phyloP scores from a whole-genome alignment of 2,113 vertebrate genomes.

The Ondatra zibethicus region DNA sequence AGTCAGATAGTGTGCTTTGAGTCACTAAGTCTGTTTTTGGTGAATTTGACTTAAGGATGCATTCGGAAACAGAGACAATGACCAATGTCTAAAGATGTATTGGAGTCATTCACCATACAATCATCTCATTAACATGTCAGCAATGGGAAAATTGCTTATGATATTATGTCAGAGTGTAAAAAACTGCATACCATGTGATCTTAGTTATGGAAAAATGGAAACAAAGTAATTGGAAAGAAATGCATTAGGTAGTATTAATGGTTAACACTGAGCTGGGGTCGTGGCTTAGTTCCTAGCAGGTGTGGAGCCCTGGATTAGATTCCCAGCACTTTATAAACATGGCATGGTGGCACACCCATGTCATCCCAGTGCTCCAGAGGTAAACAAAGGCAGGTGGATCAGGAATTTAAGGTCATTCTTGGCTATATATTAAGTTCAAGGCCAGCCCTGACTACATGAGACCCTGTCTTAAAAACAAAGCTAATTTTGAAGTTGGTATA shows the following conservation, averaged over 20 bases:
- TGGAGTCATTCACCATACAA: neutral
- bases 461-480: neutral
- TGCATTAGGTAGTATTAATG: neutral
- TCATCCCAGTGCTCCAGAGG: neutral
- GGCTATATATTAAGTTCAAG: neutral
- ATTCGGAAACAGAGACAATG: slow-evolving; percentile 29
- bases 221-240: neutral
- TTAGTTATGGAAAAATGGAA: neutral
- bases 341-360: neutral
- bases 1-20: neutral
- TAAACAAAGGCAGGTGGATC: neutral
- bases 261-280: neutral
- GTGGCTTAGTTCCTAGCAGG: neutral
- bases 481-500: neutral
- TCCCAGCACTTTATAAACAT: neutral
- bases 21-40: neutral
- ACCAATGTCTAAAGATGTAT: neutral
- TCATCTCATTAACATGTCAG: slow-evolving; percentile 32
- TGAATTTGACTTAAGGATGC: slow-evolving; percentile 24
- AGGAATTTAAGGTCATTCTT: neutral
- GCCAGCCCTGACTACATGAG: neutral
- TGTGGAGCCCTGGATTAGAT: no score
- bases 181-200: neutral
- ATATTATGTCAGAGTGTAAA: neutral
- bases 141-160: neutral